A percentile compares a stretch with the other conserved stretches of the same genome.
Evolutionary conservation across 2,888 invertebrate species (phyloP).

Genomic region (Chaitophorus viminalis): DNA sequence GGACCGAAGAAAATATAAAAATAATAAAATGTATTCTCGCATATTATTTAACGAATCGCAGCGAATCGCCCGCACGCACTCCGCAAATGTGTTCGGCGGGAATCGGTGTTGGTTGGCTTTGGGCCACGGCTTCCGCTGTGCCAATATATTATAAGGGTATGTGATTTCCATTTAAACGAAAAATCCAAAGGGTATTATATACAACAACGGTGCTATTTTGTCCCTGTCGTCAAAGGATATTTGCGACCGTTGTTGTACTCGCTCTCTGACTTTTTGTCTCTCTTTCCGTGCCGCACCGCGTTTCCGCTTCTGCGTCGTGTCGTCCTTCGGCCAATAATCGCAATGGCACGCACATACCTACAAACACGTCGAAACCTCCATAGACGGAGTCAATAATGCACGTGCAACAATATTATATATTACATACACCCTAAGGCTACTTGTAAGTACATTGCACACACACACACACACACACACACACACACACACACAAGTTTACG

Average conservation of each 20-base stretch:
- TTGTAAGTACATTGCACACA: not conserved
- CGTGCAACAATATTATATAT: not conserved
- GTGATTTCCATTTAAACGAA: constrained; percentile 42
- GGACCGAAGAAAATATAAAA: not conserved
- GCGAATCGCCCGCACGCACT: not conserved
- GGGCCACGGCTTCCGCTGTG: not conserved
- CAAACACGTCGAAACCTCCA: constrained; percentile 7
- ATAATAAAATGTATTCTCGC: too few species aligned
- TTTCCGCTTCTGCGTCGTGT: not conserved
- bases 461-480: not conserved
- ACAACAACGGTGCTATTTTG: not conserved
- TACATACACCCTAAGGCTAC: not conserved
- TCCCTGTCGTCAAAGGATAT: constrained; percentile 29
- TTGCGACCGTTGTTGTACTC: not conserved
- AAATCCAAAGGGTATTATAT: constrained; percentile 21
- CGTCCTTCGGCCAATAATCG: not conserved
- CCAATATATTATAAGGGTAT: constrained; percentile 24
- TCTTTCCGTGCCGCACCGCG: not conserved
- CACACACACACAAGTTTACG: not conserved
- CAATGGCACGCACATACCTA: not conserved
- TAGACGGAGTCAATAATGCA: not conserved
- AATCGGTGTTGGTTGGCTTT: constrained; percentile 12
- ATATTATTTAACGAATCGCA: not conserved
- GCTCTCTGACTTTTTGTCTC: not conserved
- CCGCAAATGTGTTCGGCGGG: not conserved